Base-by-base conservation (phyloP, 2,113 vertebrate genomes). In the Pterophyllum scalare region DNA sequence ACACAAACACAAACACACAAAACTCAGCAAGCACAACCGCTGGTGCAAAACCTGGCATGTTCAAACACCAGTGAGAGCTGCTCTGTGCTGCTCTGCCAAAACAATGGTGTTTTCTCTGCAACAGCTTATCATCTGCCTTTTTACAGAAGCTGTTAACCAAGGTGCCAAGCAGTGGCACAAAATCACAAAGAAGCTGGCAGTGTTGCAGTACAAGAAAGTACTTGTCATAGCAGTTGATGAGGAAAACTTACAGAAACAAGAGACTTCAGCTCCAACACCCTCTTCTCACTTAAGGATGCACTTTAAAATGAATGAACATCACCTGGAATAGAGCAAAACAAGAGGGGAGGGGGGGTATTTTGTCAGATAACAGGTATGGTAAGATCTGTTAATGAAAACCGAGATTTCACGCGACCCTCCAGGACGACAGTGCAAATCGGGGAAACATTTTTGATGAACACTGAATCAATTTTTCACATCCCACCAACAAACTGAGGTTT, bases 281-380 rank as follows among this genome's bases (percentile, higher is more conserved):
- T 90, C 93, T 92, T 88, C 87, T 93, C 91, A 92, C 90, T 93
- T 80, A 57, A n/a, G 52, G 31, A 58, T 7, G 62, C 46, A 79
- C 38, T 91, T 83, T 88, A 79, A 89, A 88, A 93, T 82, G 84
- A 91, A 93, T 94, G 92, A 93, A 93, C 80, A 84, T 86, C 82
- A 85, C 89, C 92, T 93, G 76, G n/a, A 85, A 90, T 75, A 81
- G 11, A 85, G 22, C 3, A 59, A 80, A 56, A 80, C 33, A 83
- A 35, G 35, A 35, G 35, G 33, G 6, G 35, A 6, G 35, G 9
- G 35, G 9, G 1, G 10, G 5, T 2, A 28, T 22, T 49, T 72
- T 28, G 46, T 72, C 46, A 72, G 26, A 72, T 72, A 52, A 52
- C 46, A 72, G 49, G 15, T 13, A 13, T 31, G 10, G 13, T 52